Percentiles rank a stretch among this genome's conserved stretches.
Evolutionary conservation across 1,140 invertebrate species (phyloP).

Genomic region (Drosophila watanabei): DNA sequence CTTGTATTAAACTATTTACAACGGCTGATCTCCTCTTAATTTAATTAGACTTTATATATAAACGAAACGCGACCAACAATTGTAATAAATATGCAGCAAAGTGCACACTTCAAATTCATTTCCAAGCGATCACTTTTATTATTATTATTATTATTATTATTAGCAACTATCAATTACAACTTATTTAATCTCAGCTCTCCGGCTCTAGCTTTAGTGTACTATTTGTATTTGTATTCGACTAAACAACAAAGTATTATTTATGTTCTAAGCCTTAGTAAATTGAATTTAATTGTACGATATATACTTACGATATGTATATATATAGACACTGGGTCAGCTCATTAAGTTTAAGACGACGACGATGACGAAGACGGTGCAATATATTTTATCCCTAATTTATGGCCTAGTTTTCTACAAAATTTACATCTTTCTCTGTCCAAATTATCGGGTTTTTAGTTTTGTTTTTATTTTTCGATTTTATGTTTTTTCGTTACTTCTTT

Average conservation of each 20-base stretch:
- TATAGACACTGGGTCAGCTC: constrained; percentile 17
- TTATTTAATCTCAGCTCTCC: constrained; percentile 36
- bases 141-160: constrained; percentile 8
- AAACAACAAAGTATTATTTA: constrained; percentile 74
- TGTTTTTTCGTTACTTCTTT: constrained; percentile 83
- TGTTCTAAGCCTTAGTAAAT: constrained; percentile 75
- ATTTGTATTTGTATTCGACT: constrained; percentile 48
- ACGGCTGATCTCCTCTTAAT: constrained; percentile 81
- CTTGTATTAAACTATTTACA: constrained; percentile 63
- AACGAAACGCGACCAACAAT: constrained; percentile 39
- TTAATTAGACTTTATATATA: constrained; percentile 55
- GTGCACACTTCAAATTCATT: constrained; percentile 60
- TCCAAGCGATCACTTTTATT: constrained; percentile 50
- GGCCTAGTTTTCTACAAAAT: constrained; percentile 6
- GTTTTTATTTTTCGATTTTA: constrained; percentile 75
- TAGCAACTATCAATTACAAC: constrained; percentile 9
- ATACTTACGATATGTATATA: constrained; percentile 19
- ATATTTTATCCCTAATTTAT: constrained; percentile 35
- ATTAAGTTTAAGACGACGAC: constrained; percentile 28
- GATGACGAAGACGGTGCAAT: constrained; percentile 57
- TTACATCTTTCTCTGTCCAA: constrained; percentile 30
- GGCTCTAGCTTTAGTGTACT: constrained; percentile 26
- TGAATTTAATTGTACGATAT: constrained; percentile 57
- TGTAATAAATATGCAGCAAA: constrained; percentile 57
- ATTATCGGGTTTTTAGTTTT: constrained; percentile 48